phyloP scores from a whole-genome alignment of 2,113 vertebrate species.

The Promerops cafer region DNA sequence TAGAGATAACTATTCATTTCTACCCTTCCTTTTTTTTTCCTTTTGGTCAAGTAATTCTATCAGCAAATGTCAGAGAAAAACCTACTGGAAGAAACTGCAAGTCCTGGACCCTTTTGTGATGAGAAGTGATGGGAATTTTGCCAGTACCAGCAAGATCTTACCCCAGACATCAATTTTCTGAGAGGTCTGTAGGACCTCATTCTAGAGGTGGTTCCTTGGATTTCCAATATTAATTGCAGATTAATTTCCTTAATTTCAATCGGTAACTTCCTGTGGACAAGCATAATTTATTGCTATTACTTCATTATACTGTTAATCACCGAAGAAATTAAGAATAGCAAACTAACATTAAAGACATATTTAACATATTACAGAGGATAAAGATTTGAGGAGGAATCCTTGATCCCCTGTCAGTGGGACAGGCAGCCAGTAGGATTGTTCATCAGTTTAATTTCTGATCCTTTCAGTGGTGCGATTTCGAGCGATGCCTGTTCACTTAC shows the following conservation, averaged over 20 bases:
- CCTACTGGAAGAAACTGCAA: not conserved
- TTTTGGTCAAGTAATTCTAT: not conserved
- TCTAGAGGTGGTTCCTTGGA: not conserved
- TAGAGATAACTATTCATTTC: not conserved
- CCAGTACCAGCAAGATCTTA: not conserved
- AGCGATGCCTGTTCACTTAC: not conserved
- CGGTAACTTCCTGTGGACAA: not conserved
- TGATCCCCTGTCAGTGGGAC: not conserved
- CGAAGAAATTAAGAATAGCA: not conserved
- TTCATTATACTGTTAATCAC: not conserved
- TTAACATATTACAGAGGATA: not conserved
- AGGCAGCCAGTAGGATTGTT: not conserved
- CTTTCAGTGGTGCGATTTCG: not conserved
- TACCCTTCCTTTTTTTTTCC: rapidly evolving
- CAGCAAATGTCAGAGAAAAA: not conserved
- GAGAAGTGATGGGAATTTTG: not conserved
- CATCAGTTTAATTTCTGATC: not conserved
- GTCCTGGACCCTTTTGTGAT: not conserved
- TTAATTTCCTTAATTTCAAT: not conserved
- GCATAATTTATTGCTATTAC: not conserved
- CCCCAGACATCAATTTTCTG: not conserved
- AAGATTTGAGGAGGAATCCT: not conserved
- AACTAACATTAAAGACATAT: not conserved
- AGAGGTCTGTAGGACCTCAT: not conserved
- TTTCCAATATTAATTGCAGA: not conserved